phyloP scores from a whole-genome alignment of 2,888 invertebrate species.

The Hermaeophaga mercurialis region DNA sequence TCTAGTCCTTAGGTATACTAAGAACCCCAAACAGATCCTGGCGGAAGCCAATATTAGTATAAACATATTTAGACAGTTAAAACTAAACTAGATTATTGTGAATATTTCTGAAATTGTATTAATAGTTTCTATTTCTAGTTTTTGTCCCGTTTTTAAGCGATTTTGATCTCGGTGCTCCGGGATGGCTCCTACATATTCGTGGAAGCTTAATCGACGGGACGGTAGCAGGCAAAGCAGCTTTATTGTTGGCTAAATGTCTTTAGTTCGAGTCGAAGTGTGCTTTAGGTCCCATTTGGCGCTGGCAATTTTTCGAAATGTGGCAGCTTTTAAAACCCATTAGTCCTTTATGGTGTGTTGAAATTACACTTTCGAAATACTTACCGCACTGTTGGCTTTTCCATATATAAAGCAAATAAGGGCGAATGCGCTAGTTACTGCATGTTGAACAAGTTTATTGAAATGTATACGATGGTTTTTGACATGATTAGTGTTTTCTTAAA shows the following conservation, averaged over 20 bases:
- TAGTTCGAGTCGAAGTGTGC: slow-evolving; percentile 31
- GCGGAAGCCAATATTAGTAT: too few relatives aligned
- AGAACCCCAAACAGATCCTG: too few relatives aligned
- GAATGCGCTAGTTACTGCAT: slow-evolving; percentile 1
- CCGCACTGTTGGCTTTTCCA: slow-evolving; percentile 26
- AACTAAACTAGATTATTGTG: too few relatives aligned
- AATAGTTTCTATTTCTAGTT: too few relatives aligned
- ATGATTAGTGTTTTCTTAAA: too few relatives aligned
- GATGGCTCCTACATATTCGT: slow-evolving; percentile 13
- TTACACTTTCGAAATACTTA: slow-evolving; percentile 30
- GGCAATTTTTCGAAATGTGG: slow-evolving; percentile 34
- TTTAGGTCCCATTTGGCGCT: slow-evolving; percentile 28
- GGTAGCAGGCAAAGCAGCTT: slow-evolving; percentile 22
- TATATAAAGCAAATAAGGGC: slow-evolving; percentile 16
- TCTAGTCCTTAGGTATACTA: too few relatives aligned
- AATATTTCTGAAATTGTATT: too few relatives aligned
- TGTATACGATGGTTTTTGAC: too few relatives aligned
- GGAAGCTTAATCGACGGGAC: slow-evolving; percentile 13
- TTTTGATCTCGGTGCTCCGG: too few relatives aligned
- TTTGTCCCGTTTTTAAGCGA: too few relatives aligned
- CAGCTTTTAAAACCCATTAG: slow-evolving; percentile 34
- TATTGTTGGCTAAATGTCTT: slow-evolving; percentile 32
- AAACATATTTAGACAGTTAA: too few relatives aligned
- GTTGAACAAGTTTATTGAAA: neutral
- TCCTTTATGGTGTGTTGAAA: slow-evolving; percentile 32